phyloP scores from a whole-genome alignment of 1,140 invertebrate genomes.

The Listronotus bonariensis region DNA sequence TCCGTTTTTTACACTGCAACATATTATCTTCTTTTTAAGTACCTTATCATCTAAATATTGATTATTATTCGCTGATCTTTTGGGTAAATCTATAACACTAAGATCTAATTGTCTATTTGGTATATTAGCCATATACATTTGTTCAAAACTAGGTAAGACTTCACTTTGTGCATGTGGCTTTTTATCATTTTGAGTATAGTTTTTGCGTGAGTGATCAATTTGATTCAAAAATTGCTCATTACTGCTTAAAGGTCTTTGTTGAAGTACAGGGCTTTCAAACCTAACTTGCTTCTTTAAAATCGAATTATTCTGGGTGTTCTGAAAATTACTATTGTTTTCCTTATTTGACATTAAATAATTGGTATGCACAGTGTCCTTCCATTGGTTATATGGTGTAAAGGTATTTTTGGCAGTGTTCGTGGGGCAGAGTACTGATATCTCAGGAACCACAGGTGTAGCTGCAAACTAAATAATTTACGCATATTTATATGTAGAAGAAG shows the following conservation, averaged over 20 bases:
- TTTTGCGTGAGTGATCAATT: conserved; percentile 8
- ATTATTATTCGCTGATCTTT: conserved; percentile 6
- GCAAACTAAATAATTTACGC: conserved; percentile 39
- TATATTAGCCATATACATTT: conserved; percentile 53
- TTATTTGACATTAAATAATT: conserved; percentile 8
- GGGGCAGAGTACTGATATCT: conserved; percentile 45
- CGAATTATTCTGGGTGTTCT: conserved; percentile 20
- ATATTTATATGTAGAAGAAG: conserved; percentile 15
- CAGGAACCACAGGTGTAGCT: conserved; percentile 44
- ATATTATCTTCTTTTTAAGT: background rate
- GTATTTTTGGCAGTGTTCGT: conserved; percentile 24
- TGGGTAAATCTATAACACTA: conserved; percentile 48
- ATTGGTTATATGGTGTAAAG: conserved; percentile 42
- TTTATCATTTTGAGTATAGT: conserved; percentile 3
- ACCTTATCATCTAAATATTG: background rate
- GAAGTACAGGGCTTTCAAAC: conserved; percentile 39
- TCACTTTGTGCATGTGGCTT: background rate
- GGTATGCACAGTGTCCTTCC: conserved; percentile 33
- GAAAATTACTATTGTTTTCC: background rate
- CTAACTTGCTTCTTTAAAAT: conserved; percentile 43
- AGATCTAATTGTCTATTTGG: conserved; percentile 52
- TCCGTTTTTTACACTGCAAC: conserved; percentile 13
- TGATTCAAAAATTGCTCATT: conserved; percentile 21
- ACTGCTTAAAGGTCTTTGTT: conserved; percentile 22
- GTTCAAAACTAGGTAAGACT: conserved; percentile 42